Percentiles rank a stretch among this genome's conserved stretches.
phyloP scores from a whole-genome alignment of 92 coral and sea anemone genomes.

The Scolanthus callimorphus region DNA sequence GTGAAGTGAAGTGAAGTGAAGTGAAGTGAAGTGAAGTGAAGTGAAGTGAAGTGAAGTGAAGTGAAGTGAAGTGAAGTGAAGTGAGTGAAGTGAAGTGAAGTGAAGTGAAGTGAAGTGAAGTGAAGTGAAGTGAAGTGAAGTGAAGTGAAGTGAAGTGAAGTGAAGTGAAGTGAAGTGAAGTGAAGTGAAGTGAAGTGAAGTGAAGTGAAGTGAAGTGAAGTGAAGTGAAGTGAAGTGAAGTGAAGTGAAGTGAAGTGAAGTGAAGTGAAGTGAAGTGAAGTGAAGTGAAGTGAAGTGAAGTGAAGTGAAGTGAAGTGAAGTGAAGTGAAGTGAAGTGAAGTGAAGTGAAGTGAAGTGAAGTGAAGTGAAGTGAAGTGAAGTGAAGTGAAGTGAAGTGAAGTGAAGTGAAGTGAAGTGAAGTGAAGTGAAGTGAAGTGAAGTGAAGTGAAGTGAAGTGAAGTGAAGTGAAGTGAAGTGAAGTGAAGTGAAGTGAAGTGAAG shows the following conservation, averaged over 20 bases:
- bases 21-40: too few relatives aligned
- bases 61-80: neutral
- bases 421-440: too few relatives aligned
- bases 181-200: neutral
- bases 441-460: too few relatives aligned
- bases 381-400: too few relatives aligned
- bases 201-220: neutral
- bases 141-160: neutral
- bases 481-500: too few relatives aligned
- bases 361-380: too few relatives aligned
- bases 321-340: slow-evolving; percentile 23
- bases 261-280: slow-evolving; percentile 14
- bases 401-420: too few relatives aligned
- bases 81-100: neutral
- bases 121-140: neutral
- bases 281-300: slow-evolving; percentile 27
- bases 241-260: neutral
- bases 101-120: neutral
- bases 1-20: too few relatives aligned
- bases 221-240: neutral
- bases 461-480: too few relatives aligned
- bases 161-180: neutral
- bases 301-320: slow-evolving; percentile 34
- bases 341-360: too few relatives aligned
- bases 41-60: too few relatives aligned